Conservation (phyloP, 2,797 vertebrate genomes). For the Sarcoramphus papa region DNA sequence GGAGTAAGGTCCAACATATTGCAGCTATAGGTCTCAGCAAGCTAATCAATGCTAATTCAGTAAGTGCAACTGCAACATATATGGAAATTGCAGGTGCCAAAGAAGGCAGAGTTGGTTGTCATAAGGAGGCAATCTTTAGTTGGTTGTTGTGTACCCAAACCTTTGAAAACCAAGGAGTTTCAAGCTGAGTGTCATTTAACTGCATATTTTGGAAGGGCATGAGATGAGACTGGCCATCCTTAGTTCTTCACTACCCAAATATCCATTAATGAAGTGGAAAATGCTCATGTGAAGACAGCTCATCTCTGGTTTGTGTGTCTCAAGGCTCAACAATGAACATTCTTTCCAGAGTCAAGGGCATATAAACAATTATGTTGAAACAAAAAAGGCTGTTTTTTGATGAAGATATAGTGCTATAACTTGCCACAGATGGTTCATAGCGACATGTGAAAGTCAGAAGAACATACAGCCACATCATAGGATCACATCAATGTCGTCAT, state of each 20-base stretch:
- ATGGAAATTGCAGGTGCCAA: background rate
- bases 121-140: background rate
- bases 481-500: background rate
- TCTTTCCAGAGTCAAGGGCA: background rate
- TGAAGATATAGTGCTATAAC: background rate
- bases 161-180: background rate
- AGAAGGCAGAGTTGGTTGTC: background rate
- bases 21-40: background rate
- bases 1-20: background rate
- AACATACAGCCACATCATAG: background rate
- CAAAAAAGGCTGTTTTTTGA: background rate
- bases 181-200: background rate
- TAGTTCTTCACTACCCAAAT: background rate
- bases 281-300: background rate
- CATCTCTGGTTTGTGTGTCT: background rate
- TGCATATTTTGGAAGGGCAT: background rate
- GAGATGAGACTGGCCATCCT: background rate
- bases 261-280: background rate
- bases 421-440: background rate
- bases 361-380: background rate
- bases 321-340: background rate
- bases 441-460: background rate
- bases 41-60: background rate
- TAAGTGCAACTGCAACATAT: background rate
- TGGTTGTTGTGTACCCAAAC: background rate